These are phyloP conservation scores for Xylota sylvarum DNA, from an alignment of 2,888 invertebrate genomes.

Conservation along the genomic window DNA sequence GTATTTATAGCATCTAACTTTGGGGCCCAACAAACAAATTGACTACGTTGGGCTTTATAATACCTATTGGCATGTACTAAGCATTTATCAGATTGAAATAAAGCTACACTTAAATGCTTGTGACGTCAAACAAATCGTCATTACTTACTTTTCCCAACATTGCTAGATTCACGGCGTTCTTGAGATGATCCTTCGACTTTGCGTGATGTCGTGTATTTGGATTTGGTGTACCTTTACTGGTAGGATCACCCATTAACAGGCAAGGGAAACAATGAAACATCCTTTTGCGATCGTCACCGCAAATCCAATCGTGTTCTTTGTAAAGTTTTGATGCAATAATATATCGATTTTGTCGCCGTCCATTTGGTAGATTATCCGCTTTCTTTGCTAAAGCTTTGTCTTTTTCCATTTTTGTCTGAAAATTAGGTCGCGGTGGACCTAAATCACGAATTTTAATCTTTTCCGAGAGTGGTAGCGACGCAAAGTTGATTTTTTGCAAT, in stretches of 20 bases:
- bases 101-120: too few species aligned
- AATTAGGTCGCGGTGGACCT: conserved; percentile 58
- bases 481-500: conserved; percentile 38
- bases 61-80: too few species aligned
- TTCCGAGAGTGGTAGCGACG: conserved; percentile 43
- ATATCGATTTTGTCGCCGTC: background rate
- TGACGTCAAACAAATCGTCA: background rate
- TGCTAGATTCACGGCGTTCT: conserved; percentile 53
- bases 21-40: too few species aligned
- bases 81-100: too few species aligned
- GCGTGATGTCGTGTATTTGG: conserved; percentile 33
- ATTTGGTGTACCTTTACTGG: conserved; percentile 28
- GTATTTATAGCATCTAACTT: too few species aligned
- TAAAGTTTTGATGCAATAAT: conserved; percentile 40
- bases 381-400: background rate
- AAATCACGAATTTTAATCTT: conserved; percentile 54
- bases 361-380: background rate
- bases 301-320: conserved; percentile 62
- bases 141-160: conserved; percentile 63
- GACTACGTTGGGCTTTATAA: too few species aligned
- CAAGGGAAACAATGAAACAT: conserved; percentile 57
- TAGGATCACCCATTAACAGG: conserved; percentile 25
- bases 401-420: conserved; percentile 18
- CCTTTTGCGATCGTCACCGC: conserved; percentile 49
- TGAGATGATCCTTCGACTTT: conserved; percentile 45